Evolutionary conservation across 2,888 invertebrate genomes (phyloP).

Genomic region (Lasioglossum leucozonium): DNA sequence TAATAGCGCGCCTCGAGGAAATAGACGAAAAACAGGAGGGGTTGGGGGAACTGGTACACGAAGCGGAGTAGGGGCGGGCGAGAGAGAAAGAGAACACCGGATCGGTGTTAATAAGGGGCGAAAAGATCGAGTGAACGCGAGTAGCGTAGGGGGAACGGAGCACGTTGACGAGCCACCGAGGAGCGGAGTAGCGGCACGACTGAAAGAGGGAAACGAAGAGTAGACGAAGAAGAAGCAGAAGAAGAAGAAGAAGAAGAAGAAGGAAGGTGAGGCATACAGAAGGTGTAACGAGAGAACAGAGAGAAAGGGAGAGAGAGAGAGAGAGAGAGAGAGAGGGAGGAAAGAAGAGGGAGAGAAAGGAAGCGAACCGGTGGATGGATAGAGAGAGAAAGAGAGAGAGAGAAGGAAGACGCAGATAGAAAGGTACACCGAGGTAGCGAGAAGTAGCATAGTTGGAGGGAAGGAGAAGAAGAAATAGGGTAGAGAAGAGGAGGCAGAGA

Average conservation of each 20-base stretch:
- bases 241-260: neutral
- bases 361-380: neutral
- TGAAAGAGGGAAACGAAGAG: conserved; percentile 1
- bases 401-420: neutral
- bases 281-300: neutral
- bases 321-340: neutral
- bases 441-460: conserved; percentile 6
- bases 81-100: neutral
- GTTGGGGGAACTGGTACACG: neutral
- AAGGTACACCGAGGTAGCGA: neutral
- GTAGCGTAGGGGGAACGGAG: neutral
- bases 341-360: neutral
- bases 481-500: conserved; percentile 1
- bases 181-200: neutral
- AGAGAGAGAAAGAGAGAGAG: neutral
- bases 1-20: conserved; percentile 13
- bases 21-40: neutral
- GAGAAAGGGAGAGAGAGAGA: neutral
- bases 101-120: conserved; percentile 20
- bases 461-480: neutral
- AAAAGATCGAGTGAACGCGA: conserved; percentile 11
- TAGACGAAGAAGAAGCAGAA: neutral
- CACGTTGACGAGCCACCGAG: conserved; percentile 16
- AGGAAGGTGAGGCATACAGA: conserved; percentile 6
- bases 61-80: neutral